Evolutionary conservation across 1,140 invertebrate species (phyloP).

Genomic region (Whitmania pigra): DNA sequence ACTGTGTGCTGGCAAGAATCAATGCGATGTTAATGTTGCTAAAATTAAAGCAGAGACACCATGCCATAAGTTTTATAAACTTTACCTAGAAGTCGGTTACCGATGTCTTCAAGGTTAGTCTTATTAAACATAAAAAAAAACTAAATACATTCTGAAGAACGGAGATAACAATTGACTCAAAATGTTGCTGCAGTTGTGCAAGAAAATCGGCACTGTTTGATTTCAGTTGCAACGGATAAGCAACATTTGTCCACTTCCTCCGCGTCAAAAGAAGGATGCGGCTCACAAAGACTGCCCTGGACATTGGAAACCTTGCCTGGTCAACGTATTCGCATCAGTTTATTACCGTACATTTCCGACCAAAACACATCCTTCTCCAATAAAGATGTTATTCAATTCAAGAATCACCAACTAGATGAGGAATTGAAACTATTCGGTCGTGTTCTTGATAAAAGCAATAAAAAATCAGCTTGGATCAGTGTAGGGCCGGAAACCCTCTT

Average conservation of each 20-base stretch:
- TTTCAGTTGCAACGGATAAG: background rate
- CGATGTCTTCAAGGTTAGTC: background rate
- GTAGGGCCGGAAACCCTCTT: no score
- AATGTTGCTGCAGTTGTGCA: no score
- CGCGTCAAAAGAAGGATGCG: background rate
- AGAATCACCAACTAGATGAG: no score
- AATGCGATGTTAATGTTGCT: constrained; percentile 16
- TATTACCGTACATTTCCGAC: background rate
- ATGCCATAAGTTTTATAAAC: background rate
- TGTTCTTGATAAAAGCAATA: no score
- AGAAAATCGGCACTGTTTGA: no score
- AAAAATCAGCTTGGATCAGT: no score
- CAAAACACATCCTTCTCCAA: no score
- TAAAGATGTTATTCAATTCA: no score
- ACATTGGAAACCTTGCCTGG: background rate
- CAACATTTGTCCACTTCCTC: background rate
- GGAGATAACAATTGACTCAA: no score
- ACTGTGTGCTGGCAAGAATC: constrained; percentile 16
- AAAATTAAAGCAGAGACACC: background rate
- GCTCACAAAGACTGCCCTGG: background rate
- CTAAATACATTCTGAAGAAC: no score
- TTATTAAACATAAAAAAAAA: no score
- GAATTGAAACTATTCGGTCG: no score
- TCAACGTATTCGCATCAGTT: constrained; percentile 3
- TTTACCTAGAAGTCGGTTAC: constrained; percentile 2